Percentiles rank a stretch among this genome's conserved stretches.
Conservation (phyloP, 1,140 invertebrate genomes). For the Anastatus disparis region DNA sequence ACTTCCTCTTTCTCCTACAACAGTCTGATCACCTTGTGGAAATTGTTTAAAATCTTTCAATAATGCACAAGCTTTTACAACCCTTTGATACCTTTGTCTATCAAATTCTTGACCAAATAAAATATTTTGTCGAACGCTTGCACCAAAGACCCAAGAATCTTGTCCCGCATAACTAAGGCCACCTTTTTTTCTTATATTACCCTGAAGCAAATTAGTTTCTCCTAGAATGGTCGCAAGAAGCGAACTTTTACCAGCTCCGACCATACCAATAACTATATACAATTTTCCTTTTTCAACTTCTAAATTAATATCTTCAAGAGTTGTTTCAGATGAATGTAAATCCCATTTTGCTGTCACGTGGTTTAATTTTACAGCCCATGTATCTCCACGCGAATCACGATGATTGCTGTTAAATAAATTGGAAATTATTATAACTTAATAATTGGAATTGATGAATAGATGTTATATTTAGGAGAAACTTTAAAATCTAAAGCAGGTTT, state of each 20-base stretch:
- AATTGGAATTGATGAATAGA: too few species aligned
- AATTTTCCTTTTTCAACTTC: constrained; percentile 68
- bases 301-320: constrained; percentile 68
- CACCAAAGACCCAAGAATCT: constrained; percentile 80
- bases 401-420: background rate
- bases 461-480: too few species aligned
- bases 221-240: constrained; percentile 73
- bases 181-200: constrained; percentile 70
- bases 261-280: constrained; percentile 74
- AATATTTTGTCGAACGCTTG: constrained; percentile 79
- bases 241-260: constrained; percentile 74
- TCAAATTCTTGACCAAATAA: constrained; percentile 77
- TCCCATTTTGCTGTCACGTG: constrained; percentile 71
- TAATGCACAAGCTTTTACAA: constrained; percentile 73
- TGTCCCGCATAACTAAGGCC: constrained; percentile 79
- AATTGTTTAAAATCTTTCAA: constrained; percentile 80
- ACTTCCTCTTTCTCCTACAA: constrained; percentile 85
- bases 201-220: constrained; percentile 71
- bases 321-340: constrained; percentile 53
- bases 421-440: too few species aligned
- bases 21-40: constrained; percentile 79
- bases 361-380: constrained; percentile 60
- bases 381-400: background rate
- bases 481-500: too few species aligned
- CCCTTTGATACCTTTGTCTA: constrained; percentile 71